Evolutionary conservation across 2,797 vertebrate genomes (phyloP).

Genomic region (Vireo griseus): DNA sequence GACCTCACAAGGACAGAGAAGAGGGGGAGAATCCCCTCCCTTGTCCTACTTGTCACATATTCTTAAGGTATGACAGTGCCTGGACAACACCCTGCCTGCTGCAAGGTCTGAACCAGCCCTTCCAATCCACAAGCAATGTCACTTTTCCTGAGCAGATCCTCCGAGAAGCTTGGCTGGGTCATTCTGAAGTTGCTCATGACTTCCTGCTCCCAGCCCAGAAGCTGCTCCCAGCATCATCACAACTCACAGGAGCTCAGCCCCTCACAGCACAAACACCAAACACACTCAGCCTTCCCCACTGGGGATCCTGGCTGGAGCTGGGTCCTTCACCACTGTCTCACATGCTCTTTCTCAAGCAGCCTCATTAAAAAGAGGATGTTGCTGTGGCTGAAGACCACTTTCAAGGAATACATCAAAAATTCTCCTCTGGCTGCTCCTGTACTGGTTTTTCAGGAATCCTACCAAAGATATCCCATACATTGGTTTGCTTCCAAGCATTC

Average conservation of each 20-base stretch:
- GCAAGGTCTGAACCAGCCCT: neutral
- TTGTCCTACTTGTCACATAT: no score
- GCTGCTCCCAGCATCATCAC: neutral
- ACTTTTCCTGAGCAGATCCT: rapidly evolving
- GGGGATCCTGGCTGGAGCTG: neutral
- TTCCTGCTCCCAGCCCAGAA: neutral
- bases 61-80: neutral
- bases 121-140: neutral
- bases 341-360: neutral
- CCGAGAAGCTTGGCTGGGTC: neutral
- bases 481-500: neutral
- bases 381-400: neutral
- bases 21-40: neutral
- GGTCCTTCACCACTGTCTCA: neutral
- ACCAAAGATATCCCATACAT: neutral
- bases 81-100: neutral
- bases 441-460: neutral
- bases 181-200: neutral
- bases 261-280: neutral
- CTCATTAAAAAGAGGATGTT: neutral
- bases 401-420: neutral
- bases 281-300: neutral
- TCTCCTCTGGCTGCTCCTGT: neutral
- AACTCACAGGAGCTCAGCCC: neutral
- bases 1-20: neutral